phyloP scores from a whole-genome alignment of 2,888 invertebrate species.

The Vandiemenella viatica region DNA sequence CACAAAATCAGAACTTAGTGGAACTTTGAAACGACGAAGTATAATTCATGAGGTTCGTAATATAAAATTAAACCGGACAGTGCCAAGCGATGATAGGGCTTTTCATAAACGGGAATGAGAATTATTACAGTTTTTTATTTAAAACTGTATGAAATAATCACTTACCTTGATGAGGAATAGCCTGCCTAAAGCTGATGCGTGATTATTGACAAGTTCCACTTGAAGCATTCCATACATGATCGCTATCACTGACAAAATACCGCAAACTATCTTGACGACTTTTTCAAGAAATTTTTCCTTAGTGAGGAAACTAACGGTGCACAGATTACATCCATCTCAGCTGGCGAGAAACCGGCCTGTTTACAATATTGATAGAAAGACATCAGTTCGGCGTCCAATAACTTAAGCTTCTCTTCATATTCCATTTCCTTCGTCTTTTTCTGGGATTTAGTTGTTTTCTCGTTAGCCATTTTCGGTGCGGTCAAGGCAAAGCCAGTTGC shows the following conservation, averaged over 20 bases:
- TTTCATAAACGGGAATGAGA: too few species aligned
- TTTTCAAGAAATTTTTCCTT: conserved; percentile 40
- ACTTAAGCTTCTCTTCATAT: conserved; percentile 28
- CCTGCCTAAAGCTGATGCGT: conserved; percentile 51
- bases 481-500: too few species aligned
- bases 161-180: conserved; percentile 47
- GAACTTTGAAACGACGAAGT: too few species aligned
- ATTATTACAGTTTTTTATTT: too few species aligned
- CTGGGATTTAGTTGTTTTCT: not conserved
- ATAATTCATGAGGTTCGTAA: too few species aligned
- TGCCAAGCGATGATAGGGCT: too few species aligned
- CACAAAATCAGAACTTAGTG: too few species aligned
- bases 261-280: conserved; percentile 33
- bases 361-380: conserved; percentile 48
- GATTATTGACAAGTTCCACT: conserved; percentile 47
- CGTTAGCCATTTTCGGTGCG: conserved; percentile 2
- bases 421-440: conserved; percentile 18
- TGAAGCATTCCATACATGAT: conserved; percentile 40
- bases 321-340: conserved; percentile 51
- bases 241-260: conserved; percentile 34
- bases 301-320: conserved; percentile 45
- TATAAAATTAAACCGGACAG: too few species aligned
- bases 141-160: too few species aligned
- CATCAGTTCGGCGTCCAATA: conserved; percentile 43
- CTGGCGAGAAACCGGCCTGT: conserved; percentile 47